Conservation (phyloP, 2,888 invertebrate genomes). For the Polia nebulosa region DNA sequence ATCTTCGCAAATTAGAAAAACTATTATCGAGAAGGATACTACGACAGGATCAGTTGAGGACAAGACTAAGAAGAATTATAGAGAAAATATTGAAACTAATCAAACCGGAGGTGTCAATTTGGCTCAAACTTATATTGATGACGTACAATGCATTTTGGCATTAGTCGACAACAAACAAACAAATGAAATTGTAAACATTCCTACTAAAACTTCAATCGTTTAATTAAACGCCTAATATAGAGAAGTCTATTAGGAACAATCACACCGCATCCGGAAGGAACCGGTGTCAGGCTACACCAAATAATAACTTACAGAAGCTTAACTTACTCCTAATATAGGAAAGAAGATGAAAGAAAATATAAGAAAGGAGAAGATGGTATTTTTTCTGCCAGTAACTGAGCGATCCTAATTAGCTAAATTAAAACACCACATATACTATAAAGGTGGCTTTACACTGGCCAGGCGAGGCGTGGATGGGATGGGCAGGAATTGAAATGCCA, state of each 20-base stretch:
- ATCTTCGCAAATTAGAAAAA: neutral
- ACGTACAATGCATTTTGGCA: neutral
- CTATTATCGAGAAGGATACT: neutral
- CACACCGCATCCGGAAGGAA: constrained; percentile 40
- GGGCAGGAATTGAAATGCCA: no score
- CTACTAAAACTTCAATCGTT: neutral
- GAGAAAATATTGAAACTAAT: neutral
- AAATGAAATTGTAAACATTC: neutral
- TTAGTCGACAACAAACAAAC: neutral
- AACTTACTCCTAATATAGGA: neutral
- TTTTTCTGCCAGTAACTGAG: neutral
- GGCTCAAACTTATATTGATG: neutral
- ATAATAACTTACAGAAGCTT: constrained; percentile 39
- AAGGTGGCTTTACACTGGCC: no score
- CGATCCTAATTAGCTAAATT: neutral
- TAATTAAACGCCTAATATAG: constrained; percentile 49
- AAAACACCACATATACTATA: neutral
- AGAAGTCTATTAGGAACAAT: constrained; percentile 54
- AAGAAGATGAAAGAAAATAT: no score
- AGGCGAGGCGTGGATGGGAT: no score
- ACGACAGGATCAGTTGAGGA: neutral
- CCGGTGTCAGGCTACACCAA: constrained; percentile 1
- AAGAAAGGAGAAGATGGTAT: neutral
- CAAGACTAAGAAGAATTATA: neutral
- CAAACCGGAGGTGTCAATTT: neutral